Base-by-base conservation (phyloP, 1,140 invertebrate species). In the Bombyx mandarina region DNA sequence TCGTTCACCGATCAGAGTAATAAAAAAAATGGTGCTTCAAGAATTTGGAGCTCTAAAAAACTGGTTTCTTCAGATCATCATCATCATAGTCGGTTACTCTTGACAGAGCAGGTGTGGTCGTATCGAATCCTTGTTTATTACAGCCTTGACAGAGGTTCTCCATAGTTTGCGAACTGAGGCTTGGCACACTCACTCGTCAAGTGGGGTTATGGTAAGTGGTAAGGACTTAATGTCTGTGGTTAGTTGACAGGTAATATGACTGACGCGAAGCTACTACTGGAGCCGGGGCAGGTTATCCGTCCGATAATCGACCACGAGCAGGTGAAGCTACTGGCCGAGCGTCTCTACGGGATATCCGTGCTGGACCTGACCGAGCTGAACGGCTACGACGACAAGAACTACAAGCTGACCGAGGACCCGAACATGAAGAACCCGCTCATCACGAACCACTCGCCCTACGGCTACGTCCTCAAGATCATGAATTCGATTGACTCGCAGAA, bases 381-480 rank as follows among this genome's bases (percentile, higher is more conserved):
- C 60, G 91, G 93, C 8, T 97, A 96, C 72, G 94, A 96, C 71
- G 95, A 97, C 79, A 92, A 90, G 69, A 97, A 97, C 81, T 96
- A 91, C 69, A 80, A 81, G 62, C 80, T 88, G 12, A 89, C 79
- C 3, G 82, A 90, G 45, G 77, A 82, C 35, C 75, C 75, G 1
- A 88, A 90, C 56, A 83, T 90, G 53, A 89, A 90, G 64, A 93
- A 93, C 80, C 89, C 90, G 0, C 65, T 92, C 6, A 89, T 92
- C 43, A 79, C 84, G 0, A 73, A 77, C 0, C 86, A 90, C 49
- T 87, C 81, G 26, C 79, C 82, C 0, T 67, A 92, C 65, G 94
- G 94, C 0, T 97, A 96, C 69, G 92, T 95, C 8, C 81, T 97
- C 43, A 97, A 97, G 86, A 90, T 97, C 46, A 85, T 94, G 22